A percentile compares a stretch with the other conserved stretches of the same genome.
Evolutionary conservation across 2,888 invertebrate species (phyloP).

Genomic region (Leistus spinibarbis): DNA sequence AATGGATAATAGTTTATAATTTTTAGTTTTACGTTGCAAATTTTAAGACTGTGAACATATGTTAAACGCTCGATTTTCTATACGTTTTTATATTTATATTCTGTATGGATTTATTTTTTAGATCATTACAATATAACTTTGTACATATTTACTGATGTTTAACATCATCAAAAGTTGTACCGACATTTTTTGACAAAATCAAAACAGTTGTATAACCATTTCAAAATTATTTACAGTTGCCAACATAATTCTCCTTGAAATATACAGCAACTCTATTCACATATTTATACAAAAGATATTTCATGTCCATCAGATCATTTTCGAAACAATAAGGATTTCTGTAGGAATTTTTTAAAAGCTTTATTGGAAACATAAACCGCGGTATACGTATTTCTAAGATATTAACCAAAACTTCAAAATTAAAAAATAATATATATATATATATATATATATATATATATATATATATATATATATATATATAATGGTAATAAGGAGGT

Average conservation of each 20-base stretch:
- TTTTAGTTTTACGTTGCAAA: slow-evolving; percentile 20
- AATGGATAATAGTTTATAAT: background rate
- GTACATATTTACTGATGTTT: slow-evolving; percentile 21
- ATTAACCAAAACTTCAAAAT: too few relatives aligned
- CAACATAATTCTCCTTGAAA: background rate
- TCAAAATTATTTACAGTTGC: background rate
- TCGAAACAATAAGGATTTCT: background rate
- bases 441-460: too few relatives aligned
- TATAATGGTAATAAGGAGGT: background rate
- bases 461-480: too few relatives aligned
- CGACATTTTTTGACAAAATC: background rate
- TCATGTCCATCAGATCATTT: background rate
- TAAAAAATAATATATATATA: too few relatives aligned
- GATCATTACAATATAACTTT: slow-evolving; percentile 4
- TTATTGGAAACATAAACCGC: too few relatives aligned
- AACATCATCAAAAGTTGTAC: slow-evolving; percentile 20
- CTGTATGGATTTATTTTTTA: slow-evolving; percentile 11
- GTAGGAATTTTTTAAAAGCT: too few relatives aligned
- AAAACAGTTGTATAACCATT: background rate
- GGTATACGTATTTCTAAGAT: too few relatives aligned
- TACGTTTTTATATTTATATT: slow-evolving; percentile 20
- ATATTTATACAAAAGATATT: background rate
- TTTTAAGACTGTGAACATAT: slow-evolving; percentile 31
- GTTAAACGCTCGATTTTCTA: background rate
- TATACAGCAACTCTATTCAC: background rate